Conservation (phyloP, 2,888 invertebrate species). For the Sesia bembeciformis region DNA sequence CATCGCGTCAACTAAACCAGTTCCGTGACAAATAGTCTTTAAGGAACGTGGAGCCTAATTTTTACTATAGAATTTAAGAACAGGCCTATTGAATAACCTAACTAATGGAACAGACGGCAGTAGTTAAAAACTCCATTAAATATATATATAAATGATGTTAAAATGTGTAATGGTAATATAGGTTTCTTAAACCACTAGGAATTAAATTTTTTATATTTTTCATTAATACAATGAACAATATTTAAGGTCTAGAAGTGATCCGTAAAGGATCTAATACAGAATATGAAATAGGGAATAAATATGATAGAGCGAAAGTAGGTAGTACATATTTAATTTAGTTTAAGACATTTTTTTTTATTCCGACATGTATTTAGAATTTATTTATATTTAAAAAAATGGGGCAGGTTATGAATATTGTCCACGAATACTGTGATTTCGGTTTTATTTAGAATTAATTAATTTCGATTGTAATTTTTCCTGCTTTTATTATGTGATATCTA, state of each 20-base stretch:
- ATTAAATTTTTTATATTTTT: slow-evolving; percentile 69
- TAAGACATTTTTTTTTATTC: slow-evolving; percentile 54
- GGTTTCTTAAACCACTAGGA: slow-evolving; percentile 70
- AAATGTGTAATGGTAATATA: slow-evolving; percentile 64
- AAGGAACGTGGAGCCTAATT: slow-evolving; percentile 59
- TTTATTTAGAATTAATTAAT: slow-evolving; percentile 45
- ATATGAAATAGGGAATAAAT: slow-evolving; percentile 38
- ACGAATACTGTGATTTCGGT: slow-evolving; percentile 70
- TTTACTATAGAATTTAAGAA: slow-evolving; percentile 50
- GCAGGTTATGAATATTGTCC: slow-evolving; percentile 65
- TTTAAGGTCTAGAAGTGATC: slow-evolving; percentile 51
- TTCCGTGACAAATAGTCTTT: slow-evolving; percentile 27
- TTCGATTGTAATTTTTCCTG: slow-evolving; percentile 46
- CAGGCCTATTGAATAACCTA: slow-evolving; percentile 64
- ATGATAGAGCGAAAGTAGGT: slow-evolving; percentile 46
- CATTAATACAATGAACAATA: slow-evolving; percentile 65
- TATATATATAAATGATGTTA: slow-evolving; percentile 61
- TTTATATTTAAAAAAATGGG: slow-evolving; percentile 54
- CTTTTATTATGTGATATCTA: slow-evolving; percentile 68
- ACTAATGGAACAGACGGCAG: slow-evolving; percentile 29
- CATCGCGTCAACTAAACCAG: slow-evolving; percentile 1
- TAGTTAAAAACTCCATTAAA: slow-evolving; percentile 44
- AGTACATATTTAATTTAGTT: slow-evolving; percentile 56
- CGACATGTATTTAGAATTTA: slow-evolving; percentile 54
- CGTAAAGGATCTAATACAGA: slow-evolving; percentile 32